Conservation (phyloP, 2,113 vertebrate species). For the Brachionichthys hirsutus region DNA sequence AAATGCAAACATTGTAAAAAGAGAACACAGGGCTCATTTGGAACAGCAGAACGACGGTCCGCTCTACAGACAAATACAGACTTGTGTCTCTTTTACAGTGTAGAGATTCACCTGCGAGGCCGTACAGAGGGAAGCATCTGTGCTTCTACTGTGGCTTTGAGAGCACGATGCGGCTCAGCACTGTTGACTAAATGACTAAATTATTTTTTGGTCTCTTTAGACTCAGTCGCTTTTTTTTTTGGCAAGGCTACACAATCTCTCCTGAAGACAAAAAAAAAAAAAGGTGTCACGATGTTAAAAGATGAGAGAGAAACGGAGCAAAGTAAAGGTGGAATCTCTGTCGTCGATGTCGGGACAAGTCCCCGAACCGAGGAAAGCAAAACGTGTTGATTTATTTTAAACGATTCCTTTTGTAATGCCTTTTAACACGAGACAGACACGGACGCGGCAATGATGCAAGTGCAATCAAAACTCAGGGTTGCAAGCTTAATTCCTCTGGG, state of each 20-base stretch:
- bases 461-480: constrained; percentile 27
- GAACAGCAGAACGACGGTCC: constrained; percentile 6
- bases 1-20: constrained; percentile 68
- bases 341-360: background rate
- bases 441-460: constrained; percentile 49
- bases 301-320: constrained; percentile 19
- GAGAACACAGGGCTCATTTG: constrained; percentile 7
- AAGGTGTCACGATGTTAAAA: constrained; percentile 37
- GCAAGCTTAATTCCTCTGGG: constrained; percentile 40
- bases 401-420: constrained; percentile 50
- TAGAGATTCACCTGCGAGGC: constrained; percentile 23
- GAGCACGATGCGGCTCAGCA: constrained; percentile 4
- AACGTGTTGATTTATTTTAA: constrained; percentile 4
- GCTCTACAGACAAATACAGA: constrained; percentile 18
- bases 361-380: constrained; percentile 2
- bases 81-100: constrained; percentile 33
- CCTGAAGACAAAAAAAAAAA: background rate
- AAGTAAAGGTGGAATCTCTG: constrained; percentile 22
- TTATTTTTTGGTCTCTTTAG: constrained; percentile 52
- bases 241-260: constrained; percentile 34
- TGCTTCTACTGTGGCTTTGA: constrained; percentile 9
- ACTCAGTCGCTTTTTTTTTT: constrained; percentile 33
- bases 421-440: constrained; percentile 41
- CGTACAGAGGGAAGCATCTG: constrained; percentile 25
- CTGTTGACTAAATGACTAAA: no score